These are phyloP conservation scores for Aromia moschata DNA, from an alignment of 2,888 invertebrate species.

Conservation along the genomic window DNA sequence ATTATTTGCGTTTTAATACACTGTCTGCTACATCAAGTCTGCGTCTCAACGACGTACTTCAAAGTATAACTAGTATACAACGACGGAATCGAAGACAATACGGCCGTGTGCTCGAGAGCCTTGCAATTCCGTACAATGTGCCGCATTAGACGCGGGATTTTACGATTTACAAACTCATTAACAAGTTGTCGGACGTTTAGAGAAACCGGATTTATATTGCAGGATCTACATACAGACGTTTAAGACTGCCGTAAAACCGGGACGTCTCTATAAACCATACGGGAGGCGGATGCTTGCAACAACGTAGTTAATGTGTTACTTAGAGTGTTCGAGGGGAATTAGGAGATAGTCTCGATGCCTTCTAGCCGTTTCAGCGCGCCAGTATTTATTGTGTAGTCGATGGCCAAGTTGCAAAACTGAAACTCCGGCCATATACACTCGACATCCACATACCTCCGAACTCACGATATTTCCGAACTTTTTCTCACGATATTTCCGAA, in stretches of 20 bases:
- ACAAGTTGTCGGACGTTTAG: constrained; percentile 57
- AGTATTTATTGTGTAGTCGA: background rate
- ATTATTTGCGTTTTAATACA: too few relatives aligned
- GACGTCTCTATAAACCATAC: constrained; percentile 34
- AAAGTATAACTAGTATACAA: too few relatives aligned
- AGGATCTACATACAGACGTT: constrained; percentile 47
- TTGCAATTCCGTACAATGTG: constrained; percentile 44
- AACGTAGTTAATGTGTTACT: constrained; percentile 24
- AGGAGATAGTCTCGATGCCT: constrained; percentile 4
- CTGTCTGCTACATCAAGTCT: too few relatives aligned
- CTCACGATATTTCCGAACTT: too few relatives aligned
- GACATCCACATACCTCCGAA: too few relatives aligned
- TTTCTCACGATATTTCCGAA: too few relatives aligned
- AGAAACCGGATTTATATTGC: constrained; percentile 56
- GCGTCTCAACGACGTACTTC: too few relatives aligned
- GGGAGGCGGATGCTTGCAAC: constrained; percentile 9
- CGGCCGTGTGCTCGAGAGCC: too few relatives aligned
- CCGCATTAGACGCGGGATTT: constrained; percentile 54
- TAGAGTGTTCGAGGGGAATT: constrained; percentile 11
- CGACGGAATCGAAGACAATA: too few relatives aligned
- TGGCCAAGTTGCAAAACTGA: background rate
- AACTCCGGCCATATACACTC: too few relatives aligned
- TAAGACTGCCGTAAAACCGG: constrained; percentile 36
- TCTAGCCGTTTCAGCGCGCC: background rate
- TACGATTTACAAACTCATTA: constrained; percentile 60